These are phyloP conservation scores for Sebastes vulpes DNA, from an alignment of 2,797 vertebrate genomes.

Conservation along the genomic window DNA sequence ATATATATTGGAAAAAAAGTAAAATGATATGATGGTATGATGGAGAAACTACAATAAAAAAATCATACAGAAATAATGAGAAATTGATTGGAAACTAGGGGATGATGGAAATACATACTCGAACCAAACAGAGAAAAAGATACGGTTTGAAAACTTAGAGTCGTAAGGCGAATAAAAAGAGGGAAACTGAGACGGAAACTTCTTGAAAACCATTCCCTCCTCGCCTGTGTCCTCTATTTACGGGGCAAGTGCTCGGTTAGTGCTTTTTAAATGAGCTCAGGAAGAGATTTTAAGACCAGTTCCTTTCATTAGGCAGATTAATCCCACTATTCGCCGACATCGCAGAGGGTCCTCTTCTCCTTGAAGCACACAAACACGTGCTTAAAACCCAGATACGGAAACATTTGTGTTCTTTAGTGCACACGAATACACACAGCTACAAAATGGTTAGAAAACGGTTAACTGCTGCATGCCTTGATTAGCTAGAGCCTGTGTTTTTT, in stretches of 20 bases:
- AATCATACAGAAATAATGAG: neutral
- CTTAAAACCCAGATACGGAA: neutral
- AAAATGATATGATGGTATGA: neutral
- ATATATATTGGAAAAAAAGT: slow-evolving; percentile 9
- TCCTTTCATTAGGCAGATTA: slow-evolving; percentile 42
- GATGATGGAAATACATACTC: neutral
- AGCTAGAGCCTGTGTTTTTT: neutral
- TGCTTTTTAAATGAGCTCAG: slow-evolving; percentile 43
- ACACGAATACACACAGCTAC: neutral
- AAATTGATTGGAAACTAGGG: neutral
- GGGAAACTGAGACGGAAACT: neutral
- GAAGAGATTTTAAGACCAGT: slow-evolving; percentile 11
- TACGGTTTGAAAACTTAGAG: neutral
- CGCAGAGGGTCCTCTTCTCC: neutral
- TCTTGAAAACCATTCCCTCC: neutral
- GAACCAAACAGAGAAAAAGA: neutral
- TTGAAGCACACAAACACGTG: neutral
- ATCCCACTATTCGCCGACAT: slow-evolving; percentile 25
- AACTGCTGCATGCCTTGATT: neutral
- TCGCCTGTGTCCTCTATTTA: neutral
- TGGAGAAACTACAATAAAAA: neutral
- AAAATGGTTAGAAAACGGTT: neutral
- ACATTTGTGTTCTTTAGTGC: neutral
- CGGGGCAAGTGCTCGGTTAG: neutral
- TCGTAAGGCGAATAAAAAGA: neutral